Percentiles rank a stretch among this genome's conserved stretches.
These are phyloP conservation scores for Drosophila atripex DNA, from an alignment of 2,888 invertebrate species.

Conservation along the genomic window DNA sequence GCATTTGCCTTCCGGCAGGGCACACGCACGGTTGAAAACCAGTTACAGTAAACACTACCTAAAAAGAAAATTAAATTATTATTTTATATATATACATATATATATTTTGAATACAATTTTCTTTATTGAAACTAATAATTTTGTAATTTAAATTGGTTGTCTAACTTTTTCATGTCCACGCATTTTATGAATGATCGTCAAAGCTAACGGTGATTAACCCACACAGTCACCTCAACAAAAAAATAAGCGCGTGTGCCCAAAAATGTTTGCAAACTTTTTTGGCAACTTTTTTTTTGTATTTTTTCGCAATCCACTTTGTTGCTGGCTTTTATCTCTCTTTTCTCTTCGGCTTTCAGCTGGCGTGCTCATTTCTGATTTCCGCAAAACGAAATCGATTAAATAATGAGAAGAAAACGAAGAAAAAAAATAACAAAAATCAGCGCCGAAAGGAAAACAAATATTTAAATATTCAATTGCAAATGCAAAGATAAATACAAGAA, in stretches of 20 bases:
- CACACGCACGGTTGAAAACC: conserved; percentile 60
- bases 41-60: conserved; percentile 38
- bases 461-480: conserved; percentile 48
- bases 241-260: conserved; percentile 35
- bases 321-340: conserved; percentile 41
- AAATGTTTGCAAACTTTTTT: conserved; percentile 51
- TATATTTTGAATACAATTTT: background rate
- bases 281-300: conserved; percentile 14
- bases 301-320: conserved; percentile 30
- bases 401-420: conserved; percentile 47
- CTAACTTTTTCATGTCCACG: conserved; percentile 53
- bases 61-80: too few relatives aligned
- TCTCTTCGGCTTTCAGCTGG: conserved; percentile 16
- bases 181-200: conserved; percentile 76
- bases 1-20: conserved; percentile 61
- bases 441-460: conserved; percentile 55
- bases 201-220: conserved; percentile 69
- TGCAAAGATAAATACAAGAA: conserved; percentile 31
- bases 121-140: background rate
- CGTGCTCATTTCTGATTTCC: conserved; percentile 61
- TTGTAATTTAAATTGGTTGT: too few relatives aligned
- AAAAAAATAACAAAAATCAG: conserved; percentile 33
- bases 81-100: too few relatives aligned
- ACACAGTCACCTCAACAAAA: conserved; percentile 21
- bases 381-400: conserved; percentile 76